phyloP scores from a whole-genome alignment of 2,888 invertebrate species.

The Chaitophorus viminalis region DNA sequence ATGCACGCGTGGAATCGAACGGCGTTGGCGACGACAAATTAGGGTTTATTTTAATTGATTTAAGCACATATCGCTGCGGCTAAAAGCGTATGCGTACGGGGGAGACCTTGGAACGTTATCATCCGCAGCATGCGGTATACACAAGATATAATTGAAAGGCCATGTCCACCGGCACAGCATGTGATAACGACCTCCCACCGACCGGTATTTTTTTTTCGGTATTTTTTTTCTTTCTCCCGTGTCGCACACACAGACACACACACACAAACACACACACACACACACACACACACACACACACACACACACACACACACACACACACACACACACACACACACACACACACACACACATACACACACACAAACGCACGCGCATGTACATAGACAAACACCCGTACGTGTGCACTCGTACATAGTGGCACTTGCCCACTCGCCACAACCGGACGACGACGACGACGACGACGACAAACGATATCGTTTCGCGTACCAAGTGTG shows the following conservation, averaged over 20 bases:
- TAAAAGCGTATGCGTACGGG: constrained; percentile 24
- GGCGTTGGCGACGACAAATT: constrained; percentile 30
- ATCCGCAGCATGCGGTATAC: constrained; percentile 60
- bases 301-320: too few species aligned
- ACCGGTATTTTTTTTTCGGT: constrained; percentile 22
- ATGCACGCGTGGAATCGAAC: background rate
- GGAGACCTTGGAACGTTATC: constrained; percentile 55
- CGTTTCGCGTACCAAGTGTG: constrained; percentile 29
- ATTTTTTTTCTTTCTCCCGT: background rate
- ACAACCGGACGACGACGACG: background rate
- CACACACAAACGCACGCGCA: background rate
- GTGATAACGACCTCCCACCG: constrained; percentile 60
- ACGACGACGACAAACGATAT: constrained; percentile 17
- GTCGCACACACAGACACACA: background rate
- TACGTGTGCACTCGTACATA: background rate
- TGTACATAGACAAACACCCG: background rate
- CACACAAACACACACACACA: background rate
- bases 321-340: background rate
- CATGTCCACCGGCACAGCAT: constrained; percentile 58
- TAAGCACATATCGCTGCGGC: background rate
- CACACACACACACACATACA: background rate
- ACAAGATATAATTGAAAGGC: constrained; percentile 62
- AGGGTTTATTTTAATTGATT: constrained; percentile 45
- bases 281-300: too few species aligned
- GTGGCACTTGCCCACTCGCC: background rate